Evolutionary conservation across 2,113 vertebrate genomes (phyloP).

Genomic region (Lethenteron camtschaticum): DNA sequence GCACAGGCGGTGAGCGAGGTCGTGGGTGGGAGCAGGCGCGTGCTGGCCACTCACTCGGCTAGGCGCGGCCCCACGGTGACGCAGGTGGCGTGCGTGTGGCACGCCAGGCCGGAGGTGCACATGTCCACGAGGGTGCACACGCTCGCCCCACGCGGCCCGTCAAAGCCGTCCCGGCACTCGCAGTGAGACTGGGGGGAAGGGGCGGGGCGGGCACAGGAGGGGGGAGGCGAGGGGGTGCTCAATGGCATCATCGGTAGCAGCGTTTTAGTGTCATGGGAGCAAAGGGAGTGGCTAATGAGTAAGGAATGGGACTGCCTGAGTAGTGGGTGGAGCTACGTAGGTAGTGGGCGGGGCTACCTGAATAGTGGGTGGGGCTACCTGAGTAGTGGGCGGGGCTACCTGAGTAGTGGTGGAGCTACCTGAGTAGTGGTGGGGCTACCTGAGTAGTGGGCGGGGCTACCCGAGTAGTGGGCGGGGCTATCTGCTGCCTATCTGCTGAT

Average conservation of each 20-base stretch:
- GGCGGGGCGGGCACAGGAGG: background rate
- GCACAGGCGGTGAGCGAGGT: too few relatives aligned
- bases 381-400: background rate
- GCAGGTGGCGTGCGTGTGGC: conserved; percentile 47
- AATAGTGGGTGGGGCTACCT: background rate
- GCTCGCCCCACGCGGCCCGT: conserved; percentile 19
- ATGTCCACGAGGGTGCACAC: conserved; percentile 33
- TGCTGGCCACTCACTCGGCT: too few relatives aligned
- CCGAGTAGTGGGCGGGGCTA: too few relatives aligned
- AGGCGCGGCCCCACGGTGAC: conserved; percentile 14
- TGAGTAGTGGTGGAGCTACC: too few relatives aligned
- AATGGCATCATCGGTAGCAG: background rate
- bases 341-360: background rate
- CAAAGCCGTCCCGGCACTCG: conserved; percentile 48
- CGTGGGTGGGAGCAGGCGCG: too few relatives aligned
- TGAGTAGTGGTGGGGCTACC: too few relatives aligned
- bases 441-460: too few relatives aligned
- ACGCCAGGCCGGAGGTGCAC: conserved; percentile 38
- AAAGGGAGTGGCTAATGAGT: background rate
- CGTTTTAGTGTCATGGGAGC: background rate
- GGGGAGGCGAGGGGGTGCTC: background rate
- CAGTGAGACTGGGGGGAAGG: conserved; percentile 56
- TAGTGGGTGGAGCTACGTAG: background rate
- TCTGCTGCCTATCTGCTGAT: too few relatives aligned
- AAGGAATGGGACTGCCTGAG: background rate